phyloP scores from a whole-genome alignment of 64 coral and sea anemone species.

The Montipora capricornis region DNA sequence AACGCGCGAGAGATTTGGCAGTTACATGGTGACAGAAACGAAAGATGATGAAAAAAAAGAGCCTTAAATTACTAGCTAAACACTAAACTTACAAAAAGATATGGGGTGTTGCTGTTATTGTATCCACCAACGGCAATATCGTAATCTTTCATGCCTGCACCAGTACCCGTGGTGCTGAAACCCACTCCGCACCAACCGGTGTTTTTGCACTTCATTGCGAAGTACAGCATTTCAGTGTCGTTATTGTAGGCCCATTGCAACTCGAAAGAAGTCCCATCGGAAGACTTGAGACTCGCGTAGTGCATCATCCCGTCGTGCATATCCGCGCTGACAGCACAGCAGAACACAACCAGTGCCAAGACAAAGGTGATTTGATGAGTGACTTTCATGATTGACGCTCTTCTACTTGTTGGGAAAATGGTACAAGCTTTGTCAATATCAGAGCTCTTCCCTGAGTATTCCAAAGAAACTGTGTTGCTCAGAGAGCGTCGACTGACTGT shows the following conservation, averaged over 20 bases:
- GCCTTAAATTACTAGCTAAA: too few species aligned
- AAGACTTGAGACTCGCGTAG: background rate
- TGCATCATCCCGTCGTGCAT: background rate
- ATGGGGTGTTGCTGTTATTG: background rate
- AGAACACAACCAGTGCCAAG: background rate
- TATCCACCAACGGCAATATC: conserved; percentile 24
- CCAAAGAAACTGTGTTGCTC: background rate
- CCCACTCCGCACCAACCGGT: conserved; percentile 27
- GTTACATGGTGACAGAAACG: too few species aligned
- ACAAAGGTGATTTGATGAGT: background rate
- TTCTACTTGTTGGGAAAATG: background rate
- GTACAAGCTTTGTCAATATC: background rate
- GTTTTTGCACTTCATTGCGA: background rate
- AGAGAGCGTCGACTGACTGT: too few species aligned
- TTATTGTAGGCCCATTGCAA: background rate
- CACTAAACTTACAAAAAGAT: conserved; percentile 2
- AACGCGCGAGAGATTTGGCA: too few species aligned
- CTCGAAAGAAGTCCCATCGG: background rate
- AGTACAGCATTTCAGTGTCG: background rate
- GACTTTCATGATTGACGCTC: background rate
- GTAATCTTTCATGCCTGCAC: background rate
- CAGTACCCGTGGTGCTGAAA: background rate
- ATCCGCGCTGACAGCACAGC: background rate
- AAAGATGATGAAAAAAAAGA: too few species aligned
- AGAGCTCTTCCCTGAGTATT: background rate